Conservation (phyloP, 1,140 invertebrate genomes). For the Drosophila persimilis region DNA sequence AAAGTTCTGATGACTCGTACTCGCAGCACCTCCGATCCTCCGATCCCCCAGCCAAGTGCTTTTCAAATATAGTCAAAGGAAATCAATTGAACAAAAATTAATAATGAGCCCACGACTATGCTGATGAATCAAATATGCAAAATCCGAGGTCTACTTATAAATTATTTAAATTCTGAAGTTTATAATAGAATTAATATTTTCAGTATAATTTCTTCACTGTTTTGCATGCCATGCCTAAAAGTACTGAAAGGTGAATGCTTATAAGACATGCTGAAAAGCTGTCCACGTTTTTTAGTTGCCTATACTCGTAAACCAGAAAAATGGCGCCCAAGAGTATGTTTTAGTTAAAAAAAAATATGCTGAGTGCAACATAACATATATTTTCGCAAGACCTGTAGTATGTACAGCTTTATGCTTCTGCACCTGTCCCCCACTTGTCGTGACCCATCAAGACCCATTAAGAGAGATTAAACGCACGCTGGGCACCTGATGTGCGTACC, state of each 20-base stretch:
- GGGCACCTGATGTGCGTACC: not conserved
- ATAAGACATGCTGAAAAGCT: slow-evolving; percentile 33
- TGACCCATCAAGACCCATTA: not conserved
- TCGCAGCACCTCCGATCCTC: no score
- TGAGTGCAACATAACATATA: slow-evolving; percentile 16
- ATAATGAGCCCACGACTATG: no score
- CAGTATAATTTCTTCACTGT: no score
- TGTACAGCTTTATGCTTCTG: not conserved
- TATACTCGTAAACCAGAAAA: not conserved
- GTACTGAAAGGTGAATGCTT: not conserved
- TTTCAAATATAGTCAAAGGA: no score
- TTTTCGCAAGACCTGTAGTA: not conserved
- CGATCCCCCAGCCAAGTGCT: no score
- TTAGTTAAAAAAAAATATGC: not conserved
- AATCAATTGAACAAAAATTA: no score
- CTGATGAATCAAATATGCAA: no score
- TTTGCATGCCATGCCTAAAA: no score
- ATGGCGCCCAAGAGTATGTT: slow-evolving; percentile 31
- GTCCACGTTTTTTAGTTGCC: slow-evolving; percentile 16
- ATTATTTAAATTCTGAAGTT: no score
- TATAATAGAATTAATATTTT: no score
- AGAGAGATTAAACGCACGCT: slow-evolving; percentile 17
- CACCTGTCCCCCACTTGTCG: slow-evolving; percentile 4
- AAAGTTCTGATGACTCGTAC: no score
- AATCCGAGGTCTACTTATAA: no score